Evolutionary conservation across 1,140 invertebrate genomes (phyloP).

Genomic region (Cydia strobilella): DNA sequence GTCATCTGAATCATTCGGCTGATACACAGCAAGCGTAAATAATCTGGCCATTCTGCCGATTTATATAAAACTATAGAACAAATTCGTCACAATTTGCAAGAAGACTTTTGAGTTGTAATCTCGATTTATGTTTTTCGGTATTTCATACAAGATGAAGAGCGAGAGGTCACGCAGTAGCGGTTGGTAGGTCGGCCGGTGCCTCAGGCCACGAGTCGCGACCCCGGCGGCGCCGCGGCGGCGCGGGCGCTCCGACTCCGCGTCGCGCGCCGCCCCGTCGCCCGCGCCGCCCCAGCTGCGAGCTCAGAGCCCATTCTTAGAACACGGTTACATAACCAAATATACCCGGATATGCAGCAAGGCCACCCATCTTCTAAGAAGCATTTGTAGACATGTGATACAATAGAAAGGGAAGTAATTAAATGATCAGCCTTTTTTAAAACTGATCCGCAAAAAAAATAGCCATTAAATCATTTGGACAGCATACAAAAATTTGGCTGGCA

Average conservation of each 20-base stretch:
- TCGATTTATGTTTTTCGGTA: conserved; percentile 5
- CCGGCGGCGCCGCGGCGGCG: conserved; percentile 13
- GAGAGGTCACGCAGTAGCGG: conserved; percentile 30
- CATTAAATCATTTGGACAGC: no score
- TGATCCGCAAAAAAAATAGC: no score
- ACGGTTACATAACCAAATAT: conserved; percentile 63
- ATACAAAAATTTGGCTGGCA: no score
- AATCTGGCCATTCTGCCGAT: neutral
- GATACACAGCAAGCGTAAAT: neutral
- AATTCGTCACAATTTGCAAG: neutral
- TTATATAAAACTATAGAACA: neutral
- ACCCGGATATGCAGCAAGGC: conserved; percentile 71
- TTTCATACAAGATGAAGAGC: conserved; percentile 34
- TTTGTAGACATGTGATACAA: conserved; percentile 37
- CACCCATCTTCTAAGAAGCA: conserved; percentile 51
- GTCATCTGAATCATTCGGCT: neutral
- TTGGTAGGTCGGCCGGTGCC: conserved; percentile 36
- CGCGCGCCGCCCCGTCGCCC: neutral
- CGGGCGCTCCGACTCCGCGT: neutral
- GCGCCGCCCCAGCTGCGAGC: neutral
- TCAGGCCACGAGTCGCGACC: conserved; percentile 35
- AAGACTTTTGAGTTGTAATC: conserved; percentile 1
- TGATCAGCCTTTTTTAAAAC: no score
- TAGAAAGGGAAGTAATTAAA: no score
- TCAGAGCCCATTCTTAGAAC: conserved; percentile 43